phyloP scores from a whole-genome alignment of 2,888 invertebrate species.

The Notodonta ziczac region DNA sequence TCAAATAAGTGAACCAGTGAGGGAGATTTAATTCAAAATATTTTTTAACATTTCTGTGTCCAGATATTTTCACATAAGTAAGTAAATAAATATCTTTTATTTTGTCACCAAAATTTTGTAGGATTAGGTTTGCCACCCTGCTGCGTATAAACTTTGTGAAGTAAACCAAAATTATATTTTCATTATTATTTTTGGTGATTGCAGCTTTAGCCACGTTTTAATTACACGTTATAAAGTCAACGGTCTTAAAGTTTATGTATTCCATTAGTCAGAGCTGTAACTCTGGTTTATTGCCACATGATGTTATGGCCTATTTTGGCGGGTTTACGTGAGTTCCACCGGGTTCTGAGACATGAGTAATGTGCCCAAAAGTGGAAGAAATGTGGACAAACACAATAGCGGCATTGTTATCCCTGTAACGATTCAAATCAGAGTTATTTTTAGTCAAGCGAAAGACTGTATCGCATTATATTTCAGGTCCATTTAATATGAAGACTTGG shows the following conservation, averaged over 20 bases:
- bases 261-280: constrained; percentile 5
- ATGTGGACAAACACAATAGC: constrained; percentile 2
- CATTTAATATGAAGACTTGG: too few species aligned
- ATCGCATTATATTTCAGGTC: too few species aligned
- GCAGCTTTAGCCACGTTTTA: background rate
- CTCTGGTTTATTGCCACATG: background rate
- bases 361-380: background rate
- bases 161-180: too few species aligned
- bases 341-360: background rate
- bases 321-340: background rate
- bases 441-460: background rate
- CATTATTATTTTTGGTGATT: too few species aligned
- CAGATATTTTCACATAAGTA: too few species aligned
- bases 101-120: too few species aligned
- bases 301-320: constrained; percentile 2
- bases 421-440: background rate
- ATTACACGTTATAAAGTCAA: constrained; percentile 1
- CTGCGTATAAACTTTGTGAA: too few species aligned
- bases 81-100: too few species aligned
- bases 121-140: too few species aligned
- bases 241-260: background rate
- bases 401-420: constrained; percentile 5
- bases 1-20: background rate
- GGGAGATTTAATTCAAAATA: too few species aligned
- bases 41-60: too few species aligned